Conservation (phyloP, 2,797 vertebrate genomes). For the Acropternis orthonyx region DNA sequence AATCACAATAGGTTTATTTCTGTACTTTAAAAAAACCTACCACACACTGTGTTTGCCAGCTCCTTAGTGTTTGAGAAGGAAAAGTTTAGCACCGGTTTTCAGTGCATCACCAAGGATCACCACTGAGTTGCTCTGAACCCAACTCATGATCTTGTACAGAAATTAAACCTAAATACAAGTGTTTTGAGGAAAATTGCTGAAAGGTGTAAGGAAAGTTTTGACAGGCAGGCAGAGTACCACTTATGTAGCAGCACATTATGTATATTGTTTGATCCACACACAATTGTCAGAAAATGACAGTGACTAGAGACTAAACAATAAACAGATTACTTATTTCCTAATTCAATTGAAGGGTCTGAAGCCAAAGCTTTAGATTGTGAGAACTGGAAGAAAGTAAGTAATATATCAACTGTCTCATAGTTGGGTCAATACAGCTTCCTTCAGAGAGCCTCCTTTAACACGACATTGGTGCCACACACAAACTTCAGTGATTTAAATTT, state of each 20-base stretch:
- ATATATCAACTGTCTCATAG: background rate
- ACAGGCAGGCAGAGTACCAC: background rate
- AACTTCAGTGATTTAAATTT: background rate
- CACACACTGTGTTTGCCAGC: rapidly evolving
- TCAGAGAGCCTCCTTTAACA: background rate
- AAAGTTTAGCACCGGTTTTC: background rate
- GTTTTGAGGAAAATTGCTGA: background rate
- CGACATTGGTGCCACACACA: background rate
- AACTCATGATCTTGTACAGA: background rate
- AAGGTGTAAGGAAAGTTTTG: background rate
- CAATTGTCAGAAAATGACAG: background rate
- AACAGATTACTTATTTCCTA: background rate
- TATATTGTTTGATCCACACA: background rate
- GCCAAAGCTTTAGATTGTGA: background rate
- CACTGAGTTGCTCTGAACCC: background rate
- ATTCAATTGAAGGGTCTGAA: background rate
- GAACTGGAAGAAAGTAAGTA: background rate
- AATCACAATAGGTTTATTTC: background rate
- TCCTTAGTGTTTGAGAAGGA: background rate
- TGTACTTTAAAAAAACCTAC: background rate
- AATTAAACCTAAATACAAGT: background rate
- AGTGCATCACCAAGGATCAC: background rate
- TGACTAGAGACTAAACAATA: background rate
- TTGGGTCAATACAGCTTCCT: background rate
- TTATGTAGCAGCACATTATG: background rate